Base-by-base conservation (phyloP, 2,888 invertebrate genomes). In the Lasius fuliginosus region DNA sequence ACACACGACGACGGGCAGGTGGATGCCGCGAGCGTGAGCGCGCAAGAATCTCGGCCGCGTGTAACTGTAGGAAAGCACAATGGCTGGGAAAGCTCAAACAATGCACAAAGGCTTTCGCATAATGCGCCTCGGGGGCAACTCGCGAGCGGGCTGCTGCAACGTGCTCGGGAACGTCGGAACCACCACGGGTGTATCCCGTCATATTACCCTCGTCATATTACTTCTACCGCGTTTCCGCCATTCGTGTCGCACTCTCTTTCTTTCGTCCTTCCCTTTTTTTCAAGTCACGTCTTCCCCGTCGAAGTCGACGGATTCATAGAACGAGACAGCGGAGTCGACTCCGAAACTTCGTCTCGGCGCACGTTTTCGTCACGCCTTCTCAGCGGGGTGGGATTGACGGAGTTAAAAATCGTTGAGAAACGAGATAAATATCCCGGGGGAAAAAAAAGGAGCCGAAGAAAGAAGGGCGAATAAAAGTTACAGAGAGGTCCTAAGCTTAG, bases 61-160 rank as follows among this genome's bases (percentile, higher is more conserved):
- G 89, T 90, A 92, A 92, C 90, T 90, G 87, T 53, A 53, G 49
- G 87, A 86, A 91, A 93, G 91, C 91, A 93, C 92, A 93, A 92
- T 92, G 90, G 89, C 86, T 90, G 90, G 91, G 91, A 93, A 93
- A 92, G 92, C 92, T 92, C 91, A 90, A 93, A 93, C 94, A 93
- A 93, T 93, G 92, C 90, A 93, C 93, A 93, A 93, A 93, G 92
- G 89, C 90, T 88, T 86, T 88, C 90, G 91, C 90, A 92, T 92
- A 93, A 93, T 93, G 90, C 84, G 90, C 92, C 91, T n/a, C 75
- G 85, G 88, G 18, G 87, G 91, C 90, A 90, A 89, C 89, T 86
- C 90, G 91, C 88, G 90, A 91, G 90, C 88, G 89, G 91, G 90
- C 87, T 46, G 90, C 65, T 86, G 86, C 84, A 86, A 89, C 89